Base-by-base conservation (phyloP, 2,888 invertebrate species). In the Epinotia bilunana region DNA sequence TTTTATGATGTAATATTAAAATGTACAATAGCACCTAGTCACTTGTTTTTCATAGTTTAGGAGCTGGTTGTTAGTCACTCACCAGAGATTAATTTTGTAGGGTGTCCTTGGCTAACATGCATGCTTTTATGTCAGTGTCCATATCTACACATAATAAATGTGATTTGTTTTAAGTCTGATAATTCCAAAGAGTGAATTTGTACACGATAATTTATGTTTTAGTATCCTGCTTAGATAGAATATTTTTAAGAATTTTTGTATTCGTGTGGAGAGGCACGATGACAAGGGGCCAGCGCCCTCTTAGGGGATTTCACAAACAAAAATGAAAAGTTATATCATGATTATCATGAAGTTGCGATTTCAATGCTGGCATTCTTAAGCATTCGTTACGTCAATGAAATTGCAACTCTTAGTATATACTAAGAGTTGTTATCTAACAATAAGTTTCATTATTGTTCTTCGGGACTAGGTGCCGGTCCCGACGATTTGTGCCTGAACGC, bases 131-230 rank as follows among this genome's bases (percentile, higher is more conserved):
- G 76, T 77, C 67, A 65, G 68, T 80, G 79, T 79, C 79, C 80
- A 80, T 82, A 80, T 82, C 77, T 81, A 70, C 58, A 39, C 72
- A 77, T 78, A 81, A 80, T 72, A 77, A 78, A 79, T 82, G 83
- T 85, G 81, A 84, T 88, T 86, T 85, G 81, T 82, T 81, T 80
- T 75, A 88, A 90, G 91, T 90, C 91, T 91, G 91, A 90, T 75
- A 79, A 71, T 73, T 77, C 77, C 77, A 77, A 77, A 77, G 80
- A 73, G 70, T 79, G 76, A 76, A 53, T 71, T 72, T 79, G 62
- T 74, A 68, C 68, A 72, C 74, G 13, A 53, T 74, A 74, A 71
- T 65, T 65, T 71, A 55, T 71, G 39, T 62, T 71, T 64, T 71
- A 71, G 65, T 39, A 53, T 67, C 46, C 33, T 63, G 57, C 73